Evolutionary conservation across 2,113 vertebrate genomes (phyloP).

Genomic region (Ochotona curzoniae): DNA sequence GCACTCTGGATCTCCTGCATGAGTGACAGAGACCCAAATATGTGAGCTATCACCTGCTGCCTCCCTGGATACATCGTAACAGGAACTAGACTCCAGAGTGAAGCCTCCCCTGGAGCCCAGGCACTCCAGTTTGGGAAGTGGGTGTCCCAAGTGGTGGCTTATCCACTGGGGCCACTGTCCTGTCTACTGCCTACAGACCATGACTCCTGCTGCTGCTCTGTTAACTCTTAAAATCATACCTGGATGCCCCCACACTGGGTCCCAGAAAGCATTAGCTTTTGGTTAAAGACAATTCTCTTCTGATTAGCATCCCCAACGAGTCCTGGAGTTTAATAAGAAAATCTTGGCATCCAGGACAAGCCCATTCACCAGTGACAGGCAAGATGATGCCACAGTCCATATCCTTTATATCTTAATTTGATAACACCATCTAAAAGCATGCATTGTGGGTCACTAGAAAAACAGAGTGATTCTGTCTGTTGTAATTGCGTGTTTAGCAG

Average conservation of each 20-base stretch:
- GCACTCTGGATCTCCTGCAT: too few species aligned
- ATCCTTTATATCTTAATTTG: background rate
- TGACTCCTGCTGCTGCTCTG: background rate
- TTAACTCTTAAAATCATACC: background rate
- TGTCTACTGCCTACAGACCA: background rate
- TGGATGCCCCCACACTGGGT: background rate
- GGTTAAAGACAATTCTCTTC: background rate
- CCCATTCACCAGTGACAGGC: background rate
- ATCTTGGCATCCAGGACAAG: background rate
- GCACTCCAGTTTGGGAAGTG: too few species aligned
- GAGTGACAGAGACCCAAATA: too few species aligned
- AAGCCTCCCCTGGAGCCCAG: too few species aligned
- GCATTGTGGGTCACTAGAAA: background rate
- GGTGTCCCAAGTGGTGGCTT: too few species aligned
- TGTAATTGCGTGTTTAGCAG: background rate
- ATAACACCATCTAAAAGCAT: background rate
- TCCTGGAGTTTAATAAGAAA: slow-evolving; percentile 17
- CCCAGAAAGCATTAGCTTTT: background rate
- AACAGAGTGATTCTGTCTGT: slow-evolving; percentile 2
- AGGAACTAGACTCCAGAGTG: too few species aligned
- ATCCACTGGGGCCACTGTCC: background rate
- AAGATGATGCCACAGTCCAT: background rate
- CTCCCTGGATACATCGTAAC: too few species aligned
- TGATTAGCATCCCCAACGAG: background rate
- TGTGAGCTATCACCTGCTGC: too few species aligned